Conservation (phyloP, 2,888 invertebrate genomes). For the Drosophila phalerata region DNA sequence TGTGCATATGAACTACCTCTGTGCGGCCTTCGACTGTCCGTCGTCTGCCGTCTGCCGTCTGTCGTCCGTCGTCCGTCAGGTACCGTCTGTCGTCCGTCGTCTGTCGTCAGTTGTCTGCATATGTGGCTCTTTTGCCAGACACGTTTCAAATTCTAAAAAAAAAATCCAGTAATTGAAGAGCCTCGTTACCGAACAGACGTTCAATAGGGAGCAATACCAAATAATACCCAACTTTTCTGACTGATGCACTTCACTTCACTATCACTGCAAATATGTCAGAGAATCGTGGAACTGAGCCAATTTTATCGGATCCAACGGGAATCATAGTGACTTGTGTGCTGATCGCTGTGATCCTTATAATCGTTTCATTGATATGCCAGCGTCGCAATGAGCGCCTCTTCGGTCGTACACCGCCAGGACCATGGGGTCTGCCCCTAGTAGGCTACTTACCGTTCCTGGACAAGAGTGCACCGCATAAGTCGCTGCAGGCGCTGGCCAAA, state of each 20-base stretch:
- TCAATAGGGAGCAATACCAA: not conserved
- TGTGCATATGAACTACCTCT: not conserved
- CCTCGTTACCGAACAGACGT: slow-evolving; percentile 66
- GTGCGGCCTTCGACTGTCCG: slow-evolving; percentile 30
- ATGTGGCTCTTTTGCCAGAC: slow-evolving; percentile 42
- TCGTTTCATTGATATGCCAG: slow-evolving; percentile 59
- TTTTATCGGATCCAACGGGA: not conserved
- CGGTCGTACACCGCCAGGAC: slow-evolving; percentile 89
- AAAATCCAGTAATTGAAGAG: slow-evolving; percentile 66
- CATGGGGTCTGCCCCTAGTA: slow-evolving; percentile 90
- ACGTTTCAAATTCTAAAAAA: slow-evolving; percentile 67
- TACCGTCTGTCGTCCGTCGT: not conserved
- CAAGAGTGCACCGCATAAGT: slow-evolving; percentile 89
- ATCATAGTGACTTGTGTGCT: slow-evolving; percentile 33
- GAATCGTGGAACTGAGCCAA: slow-evolving; percentile 20
- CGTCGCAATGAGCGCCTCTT: slow-evolving; percentile 55
- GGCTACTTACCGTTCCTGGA: slow-evolving; percentile 93
- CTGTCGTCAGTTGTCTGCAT: not conserved
- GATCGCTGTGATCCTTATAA: slow-evolving; percentile 29
- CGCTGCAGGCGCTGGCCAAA: slow-evolving; percentile 89
- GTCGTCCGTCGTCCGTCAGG: too few relatives aligned
- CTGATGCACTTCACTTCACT: not conserved
- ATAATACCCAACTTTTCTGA: slow-evolving; percentile 9
- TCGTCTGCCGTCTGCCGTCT: slow-evolving; percentile 7
- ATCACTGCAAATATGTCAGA: slow-evolving; percentile 4